These are phyloP conservation scores for Cyrtorhinus lividipennis DNA, from an alignment of 1,140 invertebrate genomes.

Conservation along the genomic window DNA sequence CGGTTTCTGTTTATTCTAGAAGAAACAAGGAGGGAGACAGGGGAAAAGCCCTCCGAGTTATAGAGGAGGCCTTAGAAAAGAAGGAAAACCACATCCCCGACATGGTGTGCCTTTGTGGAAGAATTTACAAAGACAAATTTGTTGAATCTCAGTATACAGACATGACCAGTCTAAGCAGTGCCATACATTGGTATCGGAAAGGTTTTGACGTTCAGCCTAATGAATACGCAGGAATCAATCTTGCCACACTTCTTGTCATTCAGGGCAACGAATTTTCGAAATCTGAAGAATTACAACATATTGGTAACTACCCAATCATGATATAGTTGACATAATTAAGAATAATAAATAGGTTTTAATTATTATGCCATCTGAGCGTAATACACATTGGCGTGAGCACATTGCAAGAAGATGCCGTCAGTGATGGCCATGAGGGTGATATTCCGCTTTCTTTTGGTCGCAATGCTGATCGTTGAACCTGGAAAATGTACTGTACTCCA, in stretches of 20 bases:
- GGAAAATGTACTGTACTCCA: no score
- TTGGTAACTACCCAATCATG: no score
- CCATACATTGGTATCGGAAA: constrained; percentile 96
- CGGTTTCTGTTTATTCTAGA: constrained; percentile 39
- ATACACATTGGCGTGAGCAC: no score
- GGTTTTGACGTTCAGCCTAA: constrained; percentile 95
- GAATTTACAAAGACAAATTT: constrained; percentile 99
- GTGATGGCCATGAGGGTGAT: no score
- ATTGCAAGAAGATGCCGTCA: no score
- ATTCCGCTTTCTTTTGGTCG: constrained; percentile 15
- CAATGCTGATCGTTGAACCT: no score
- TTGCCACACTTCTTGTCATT: constrained; percentile 95
- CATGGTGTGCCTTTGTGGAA: constrained; percentile 94
- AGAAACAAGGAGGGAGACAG: constrained; percentile 88
- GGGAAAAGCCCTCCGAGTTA: constrained; percentile 82
- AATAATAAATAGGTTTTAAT: no score
- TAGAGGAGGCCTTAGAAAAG: constrained; percentile 76
- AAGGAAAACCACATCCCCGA: constrained; percentile 90
- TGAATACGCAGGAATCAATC: constrained; percentile 97
- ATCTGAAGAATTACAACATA: constrained; percentile 78
- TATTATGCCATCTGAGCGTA: no score
- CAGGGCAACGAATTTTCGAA: constrained; percentile 89
- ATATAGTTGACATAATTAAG: no score
- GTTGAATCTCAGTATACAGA: constrained; percentile 89
- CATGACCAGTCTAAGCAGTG: constrained; percentile 71